Evolutionary conservation across 2,888 invertebrate genomes (phyloP).

Genomic region (Calliphora vomitoria): DNA sequence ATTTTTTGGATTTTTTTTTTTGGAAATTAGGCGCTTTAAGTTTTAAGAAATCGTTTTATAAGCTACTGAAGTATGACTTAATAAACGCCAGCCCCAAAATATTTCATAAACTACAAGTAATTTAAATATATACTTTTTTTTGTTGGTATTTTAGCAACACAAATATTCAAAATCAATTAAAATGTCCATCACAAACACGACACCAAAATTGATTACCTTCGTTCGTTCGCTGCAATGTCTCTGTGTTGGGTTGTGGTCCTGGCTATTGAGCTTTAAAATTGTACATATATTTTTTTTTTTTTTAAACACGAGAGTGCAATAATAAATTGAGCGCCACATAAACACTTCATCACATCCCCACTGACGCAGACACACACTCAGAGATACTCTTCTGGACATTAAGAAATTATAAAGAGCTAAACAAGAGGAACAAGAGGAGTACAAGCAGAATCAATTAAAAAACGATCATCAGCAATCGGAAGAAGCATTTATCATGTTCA

Average conservation of each 20-base stretch:
- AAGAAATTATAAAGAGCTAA: constrained; percentile 32
- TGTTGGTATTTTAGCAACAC: background rate
- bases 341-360: constrained; percentile 58
- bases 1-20: no score
- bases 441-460: constrained; percentile 72
- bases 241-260: constrained; percentile 12
- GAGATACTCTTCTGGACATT: background rate
- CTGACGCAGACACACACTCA: constrained; percentile 14
- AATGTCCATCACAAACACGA: constrained; percentile 43
- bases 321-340: constrained; percentile 57
- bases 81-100: no score
- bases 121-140: constrained; percentile 9
- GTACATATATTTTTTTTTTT: background rate
- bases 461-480: constrained; percentile 68
- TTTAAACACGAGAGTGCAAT: constrained; percentile 1
- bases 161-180: constrained; percentile 62
- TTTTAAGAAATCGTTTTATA: no score
- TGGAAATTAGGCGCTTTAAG: no score
- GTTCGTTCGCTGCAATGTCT: background rate
- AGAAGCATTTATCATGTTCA: constrained; percentile 73
- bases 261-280: constrained; percentile 5
- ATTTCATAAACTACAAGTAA: background rate
- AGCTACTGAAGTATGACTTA: no score
- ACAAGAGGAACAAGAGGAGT: background rate
- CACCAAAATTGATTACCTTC: constrained; percentile 60